Conservation (phyloP, 1,140 invertebrate species). For the Gryllus bimaculatus region DNA sequence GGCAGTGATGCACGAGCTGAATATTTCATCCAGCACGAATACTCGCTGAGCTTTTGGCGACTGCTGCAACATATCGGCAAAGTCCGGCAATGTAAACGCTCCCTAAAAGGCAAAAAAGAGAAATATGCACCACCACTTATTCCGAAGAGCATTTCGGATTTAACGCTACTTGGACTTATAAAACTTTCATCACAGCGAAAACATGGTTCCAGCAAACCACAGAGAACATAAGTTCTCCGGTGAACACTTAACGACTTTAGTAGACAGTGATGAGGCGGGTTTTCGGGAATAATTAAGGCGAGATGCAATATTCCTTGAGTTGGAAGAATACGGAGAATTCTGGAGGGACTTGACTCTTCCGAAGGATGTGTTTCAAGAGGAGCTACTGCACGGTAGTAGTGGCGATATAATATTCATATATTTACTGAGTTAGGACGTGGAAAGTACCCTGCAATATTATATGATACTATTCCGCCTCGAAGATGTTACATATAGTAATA, state of each 20-base stretch:
- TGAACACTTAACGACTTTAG: not conserved
- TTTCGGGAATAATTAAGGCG: too few relatives aligned
- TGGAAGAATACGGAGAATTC: too few relatives aligned
- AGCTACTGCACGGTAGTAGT: too few relatives aligned
- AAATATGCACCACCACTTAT: not conserved
- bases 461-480: too few relatives aligned
- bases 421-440: too few relatives aligned
- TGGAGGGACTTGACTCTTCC: too few relatives aligned
- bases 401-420: too few relatives aligned
- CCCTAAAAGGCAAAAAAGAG: not conserved
- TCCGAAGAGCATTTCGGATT: slow-evolving; percentile 3
- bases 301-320: too few relatives aligned
- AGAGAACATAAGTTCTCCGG: not conserved
- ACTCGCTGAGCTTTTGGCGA: not conserved
- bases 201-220: not conserved
- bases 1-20: not conserved
- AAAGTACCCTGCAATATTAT: too few relatives aligned
- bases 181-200: not conserved
- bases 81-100: not conserved
- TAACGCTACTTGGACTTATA: not conserved
- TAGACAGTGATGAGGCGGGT: too few relatives aligned
- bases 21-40: not conserved
- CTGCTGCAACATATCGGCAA: not conserved
- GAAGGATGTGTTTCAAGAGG: too few relatives aligned
- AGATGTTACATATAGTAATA: too few relatives aligned